Evolutionary conservation across 2,113 vertebrate species (phyloP), one percentile per base, ranked within the genome.

Genomic region (Triplophysa rosa): DNA sequence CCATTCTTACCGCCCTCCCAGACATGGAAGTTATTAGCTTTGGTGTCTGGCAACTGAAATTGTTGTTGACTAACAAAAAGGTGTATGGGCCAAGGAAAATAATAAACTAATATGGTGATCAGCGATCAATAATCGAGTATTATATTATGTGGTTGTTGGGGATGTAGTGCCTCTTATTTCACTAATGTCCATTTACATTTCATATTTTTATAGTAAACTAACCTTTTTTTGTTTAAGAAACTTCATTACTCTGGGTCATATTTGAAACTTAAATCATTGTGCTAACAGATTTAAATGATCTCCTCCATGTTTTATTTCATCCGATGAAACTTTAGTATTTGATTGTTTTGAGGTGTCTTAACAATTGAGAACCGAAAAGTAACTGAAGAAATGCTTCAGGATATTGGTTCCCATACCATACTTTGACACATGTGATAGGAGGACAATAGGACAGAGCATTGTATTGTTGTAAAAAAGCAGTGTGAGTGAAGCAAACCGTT

Each of bases 1-100:
- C 83, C 89, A 89, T 88, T 84, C 79, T 87, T 85, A 54, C 61
- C 85, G 87, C 87, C 54, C 68, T 59, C 75, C 26, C 58, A 81
- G 67, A 61, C 70, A 56, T 67, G 40, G 58, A 67, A 59, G n/a
- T 16, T 49, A 56, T 71, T 8, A 63, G 16, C 40, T 63, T 47
- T 49, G 42, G 23, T 77, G 45, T 77, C 65, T n/a, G 16, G 73
- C 42, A 47, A 52, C 45, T 29, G 3, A 62, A 45, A 29, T 29
- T 74, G 4, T 62, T 37, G 37, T 49, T 49, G 10, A 49, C 42
- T 66, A 54, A 17, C 74, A 52, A 54, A 77, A 54, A 21, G 62
- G 19, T 17, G 42, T 8, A 65, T 17, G 42, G 19, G 65, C 21
- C 9, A 13, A 49, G 40, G 19, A 64, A 63, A 4, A 49, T 0